Conservation (phyloP, 2,113 vertebrate species). For the Phaethon lepturus region DNA sequence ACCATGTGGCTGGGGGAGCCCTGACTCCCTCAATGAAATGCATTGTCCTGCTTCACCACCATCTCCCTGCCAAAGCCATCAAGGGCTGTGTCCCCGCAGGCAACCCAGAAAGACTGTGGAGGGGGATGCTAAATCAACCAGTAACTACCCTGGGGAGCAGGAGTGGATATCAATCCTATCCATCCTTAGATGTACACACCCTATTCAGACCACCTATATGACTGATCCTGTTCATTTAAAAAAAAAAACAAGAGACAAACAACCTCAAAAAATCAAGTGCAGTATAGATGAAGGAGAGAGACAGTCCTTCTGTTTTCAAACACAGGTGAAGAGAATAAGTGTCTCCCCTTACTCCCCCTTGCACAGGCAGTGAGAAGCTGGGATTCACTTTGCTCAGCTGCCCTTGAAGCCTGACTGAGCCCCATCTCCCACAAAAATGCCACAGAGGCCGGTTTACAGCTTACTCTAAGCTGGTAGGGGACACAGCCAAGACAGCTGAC, state of each 20-base stretch:
- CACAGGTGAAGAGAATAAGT: background rate
- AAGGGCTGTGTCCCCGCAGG: fast-evolving
- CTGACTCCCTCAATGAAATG: background rate
- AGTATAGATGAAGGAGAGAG: background rate
- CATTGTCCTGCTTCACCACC: background rate
- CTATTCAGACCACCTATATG: background rate
- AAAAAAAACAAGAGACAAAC: background rate
- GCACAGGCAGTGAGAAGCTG: background rate
- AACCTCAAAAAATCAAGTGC: background rate
- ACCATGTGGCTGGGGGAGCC: fast-evolving
- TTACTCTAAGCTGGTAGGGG: background rate
- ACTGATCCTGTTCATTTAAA: background rate
- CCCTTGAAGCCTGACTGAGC: background rate
- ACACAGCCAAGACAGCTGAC: too few relatives aligned
- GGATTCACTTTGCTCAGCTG: background rate
- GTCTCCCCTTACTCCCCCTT: fast-evolving
- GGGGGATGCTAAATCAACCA: background rate
- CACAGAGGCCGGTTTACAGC: too few relatives aligned
- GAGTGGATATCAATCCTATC: background rate
- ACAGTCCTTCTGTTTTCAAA: background rate
- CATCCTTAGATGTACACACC: background rate
- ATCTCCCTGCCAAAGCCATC: background rate
- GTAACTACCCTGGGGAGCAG: background rate
- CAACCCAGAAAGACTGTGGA: background rate
- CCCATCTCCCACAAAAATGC: background rate